Evolutionary conservation across 2,888 invertebrate species (phyloP).

Genomic region (Sphaerophoria rueppellii): DNA sequence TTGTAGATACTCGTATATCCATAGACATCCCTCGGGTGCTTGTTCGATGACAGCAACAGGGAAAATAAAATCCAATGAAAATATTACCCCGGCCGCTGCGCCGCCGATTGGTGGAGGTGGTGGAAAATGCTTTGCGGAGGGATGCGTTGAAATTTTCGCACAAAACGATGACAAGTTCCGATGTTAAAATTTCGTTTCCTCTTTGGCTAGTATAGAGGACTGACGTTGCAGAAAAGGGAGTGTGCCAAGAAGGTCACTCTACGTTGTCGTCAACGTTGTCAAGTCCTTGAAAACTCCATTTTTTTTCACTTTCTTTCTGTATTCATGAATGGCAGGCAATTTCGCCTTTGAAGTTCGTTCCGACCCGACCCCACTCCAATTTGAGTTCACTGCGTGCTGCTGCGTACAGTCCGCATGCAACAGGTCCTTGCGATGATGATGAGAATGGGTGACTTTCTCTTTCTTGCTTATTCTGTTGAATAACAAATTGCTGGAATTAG

Average conservation of each 20-base stretch:
- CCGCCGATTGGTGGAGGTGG: slow-evolving; percentile 2
- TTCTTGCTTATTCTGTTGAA: slow-evolving; percentile 32
- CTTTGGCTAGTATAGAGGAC: neutral
- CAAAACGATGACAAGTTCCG: slow-evolving; percentile 47
- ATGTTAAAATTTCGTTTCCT: slow-evolving; percentile 52
- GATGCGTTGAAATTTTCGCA: slow-evolving; percentile 65
- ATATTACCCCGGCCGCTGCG: slow-evolving; percentile 52
- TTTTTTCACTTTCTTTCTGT: slow-evolving; percentile 23
- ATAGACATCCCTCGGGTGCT: slow-evolving; percentile 55
- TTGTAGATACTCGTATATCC: neutral
- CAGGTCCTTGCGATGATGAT: slow-evolving; percentile 45
- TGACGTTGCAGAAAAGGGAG: slow-evolving; percentile 10
- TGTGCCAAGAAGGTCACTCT: slow-evolving; percentile 41
- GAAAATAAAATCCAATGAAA: slow-evolving; percentile 72
- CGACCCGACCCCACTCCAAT: slow-evolving; percentile 13
- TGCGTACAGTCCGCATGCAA: slow-evolving; percentile 63
- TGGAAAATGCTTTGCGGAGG: slow-evolving; percentile 45
- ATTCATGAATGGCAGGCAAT: slow-evolving; percentile 55
- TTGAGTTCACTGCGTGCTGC: slow-evolving; percentile 56
- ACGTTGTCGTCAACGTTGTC: slow-evolving; percentile 17
- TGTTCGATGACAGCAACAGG: slow-evolving; percentile 67
- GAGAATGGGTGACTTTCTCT: slow-evolving; percentile 25
- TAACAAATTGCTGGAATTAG: slow-evolving; percentile 72
- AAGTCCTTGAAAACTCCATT: slow-evolving; percentile 12
- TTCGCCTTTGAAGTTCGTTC: slow-evolving; percentile 31